These are phyloP conservation scores for Ophonus ardosiacus DNA, from an alignment of 2,888 invertebrate genomes.

Conservation along the genomic window DNA sequence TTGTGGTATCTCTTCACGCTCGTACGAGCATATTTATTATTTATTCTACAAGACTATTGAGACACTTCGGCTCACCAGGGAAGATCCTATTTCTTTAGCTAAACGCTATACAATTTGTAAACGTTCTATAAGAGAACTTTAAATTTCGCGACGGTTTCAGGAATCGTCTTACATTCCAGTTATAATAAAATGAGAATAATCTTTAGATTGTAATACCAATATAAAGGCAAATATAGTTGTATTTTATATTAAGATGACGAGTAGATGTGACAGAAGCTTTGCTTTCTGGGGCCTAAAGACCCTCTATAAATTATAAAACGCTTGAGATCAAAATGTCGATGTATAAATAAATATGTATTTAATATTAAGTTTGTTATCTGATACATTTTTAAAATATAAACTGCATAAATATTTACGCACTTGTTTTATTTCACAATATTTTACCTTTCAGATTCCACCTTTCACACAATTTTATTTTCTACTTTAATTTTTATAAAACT, in stretches of 20 bases:
- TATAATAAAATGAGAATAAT: conserved; percentile 40
- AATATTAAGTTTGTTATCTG: conserved; percentile 61
- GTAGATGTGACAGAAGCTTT: conserved; percentile 34
- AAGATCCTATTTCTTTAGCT: conserved; percentile 29
- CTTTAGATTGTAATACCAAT: conserved; percentile 47
- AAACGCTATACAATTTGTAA: conserved; percentile 4
- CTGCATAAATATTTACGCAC: conserved; percentile 12
- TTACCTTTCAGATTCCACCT: neutral
- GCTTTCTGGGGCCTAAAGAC: conserved; percentile 49
- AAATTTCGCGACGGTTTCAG: conserved; percentile 28
- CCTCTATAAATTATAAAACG: conserved; percentile 51
- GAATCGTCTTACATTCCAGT: conserved; percentile 53
- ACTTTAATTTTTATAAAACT: no score
- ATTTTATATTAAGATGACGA: conserved; percentile 47
- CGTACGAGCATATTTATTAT: neutral
- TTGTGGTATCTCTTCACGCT: conserved; percentile 56
- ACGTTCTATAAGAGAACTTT: conserved; percentile 3
- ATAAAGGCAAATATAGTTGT: conserved; percentile 57
- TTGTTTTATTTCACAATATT: conserved; percentile 17
- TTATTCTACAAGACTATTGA: conserved; percentile 23
- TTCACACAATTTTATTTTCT: neutral
- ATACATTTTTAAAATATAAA: conserved; percentile 62
- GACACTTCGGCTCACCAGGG: neutral
- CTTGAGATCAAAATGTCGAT: conserved; percentile 60
- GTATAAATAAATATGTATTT: conserved; percentile 57